Conservation (phyloP, 2,888 invertebrate species). For the Opisthograptis luteolata region DNA sequence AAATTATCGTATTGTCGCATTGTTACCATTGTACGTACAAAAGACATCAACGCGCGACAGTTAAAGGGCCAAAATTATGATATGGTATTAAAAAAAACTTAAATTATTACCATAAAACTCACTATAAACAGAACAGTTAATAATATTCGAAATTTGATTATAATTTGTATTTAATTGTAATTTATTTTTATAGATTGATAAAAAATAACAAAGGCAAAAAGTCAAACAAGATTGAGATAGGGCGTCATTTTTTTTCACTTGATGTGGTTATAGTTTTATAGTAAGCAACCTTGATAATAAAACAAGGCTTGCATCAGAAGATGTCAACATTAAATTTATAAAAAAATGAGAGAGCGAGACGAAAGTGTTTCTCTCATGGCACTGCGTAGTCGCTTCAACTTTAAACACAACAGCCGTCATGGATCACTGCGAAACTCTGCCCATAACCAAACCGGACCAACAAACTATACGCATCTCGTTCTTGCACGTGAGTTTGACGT, state of each 20-base stretch:
- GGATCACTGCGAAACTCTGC: conserved; percentile 74
- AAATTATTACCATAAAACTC: not conserved
- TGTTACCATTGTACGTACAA: conserved; percentile 32
- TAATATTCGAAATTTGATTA: no score
- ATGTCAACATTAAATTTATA: conserved; percentile 59
- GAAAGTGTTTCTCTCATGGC: conserved; percentile 43
- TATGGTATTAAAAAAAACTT: not conserved
- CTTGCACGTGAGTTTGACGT: conserved; percentile 36
- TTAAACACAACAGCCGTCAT: conserved; percentile 75
- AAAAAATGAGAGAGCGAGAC: conserved; percentile 66
- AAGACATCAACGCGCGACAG: conserved; percentile 55
- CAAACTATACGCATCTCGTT: conserved; percentile 58
- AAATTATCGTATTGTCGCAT: not conserved
- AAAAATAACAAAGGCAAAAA: not conserved
- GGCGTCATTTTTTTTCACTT: conserved; percentile 32
- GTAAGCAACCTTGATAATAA: conserved; percentile 58
- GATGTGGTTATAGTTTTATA: conserved; percentile 50
- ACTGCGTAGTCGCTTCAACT: conserved; percentile 68
- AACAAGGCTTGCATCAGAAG: conserved; percentile 59
- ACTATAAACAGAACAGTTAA: no score
- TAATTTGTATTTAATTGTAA: no score
- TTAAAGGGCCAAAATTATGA: not conserved
- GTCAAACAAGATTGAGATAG: not conserved
- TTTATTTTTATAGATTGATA: not conserved
- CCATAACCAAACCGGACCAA: conserved; percentile 59